Evolutionary conservation across 2,797 vertebrate genomes (phyloP).

Genomic region (Aythya fuligula): DNA sequence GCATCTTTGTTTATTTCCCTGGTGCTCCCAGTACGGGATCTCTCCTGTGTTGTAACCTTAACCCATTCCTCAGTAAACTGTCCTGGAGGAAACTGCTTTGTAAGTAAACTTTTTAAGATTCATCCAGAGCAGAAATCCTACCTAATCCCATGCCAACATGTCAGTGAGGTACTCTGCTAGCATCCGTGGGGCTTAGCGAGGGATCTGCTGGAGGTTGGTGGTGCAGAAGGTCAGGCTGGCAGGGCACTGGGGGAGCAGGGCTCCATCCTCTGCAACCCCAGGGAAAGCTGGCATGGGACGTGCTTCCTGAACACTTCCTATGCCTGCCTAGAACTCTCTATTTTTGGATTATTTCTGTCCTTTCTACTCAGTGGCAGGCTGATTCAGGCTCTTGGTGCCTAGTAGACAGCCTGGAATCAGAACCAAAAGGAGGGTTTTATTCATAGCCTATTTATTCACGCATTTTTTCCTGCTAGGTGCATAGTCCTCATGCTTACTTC

Average conservation of each 20-base stretch:
- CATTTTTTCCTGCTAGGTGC: too few relatives aligned
- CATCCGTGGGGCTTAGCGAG: accelerated
- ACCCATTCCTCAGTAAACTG: accelerated
- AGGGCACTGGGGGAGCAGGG: accelerated
- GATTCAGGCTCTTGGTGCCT: neutral
- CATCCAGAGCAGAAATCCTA: accelerated
- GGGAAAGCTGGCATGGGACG: accelerated
- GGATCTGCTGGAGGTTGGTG: neutral
- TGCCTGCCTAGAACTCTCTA: too few relatives aligned
- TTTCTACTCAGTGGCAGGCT: neutral
- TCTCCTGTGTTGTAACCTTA: neutral
- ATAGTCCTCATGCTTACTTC: accelerated
- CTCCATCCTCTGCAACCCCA: neutral
- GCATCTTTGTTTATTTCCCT: neutral
- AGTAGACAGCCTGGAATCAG: neutral
- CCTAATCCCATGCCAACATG: accelerated
- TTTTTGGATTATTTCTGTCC: neutral
- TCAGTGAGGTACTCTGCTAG: accelerated
- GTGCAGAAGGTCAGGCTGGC: neutral
- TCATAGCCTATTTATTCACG: accelerated
- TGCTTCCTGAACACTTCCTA: accelerated
- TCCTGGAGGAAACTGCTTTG: neutral
- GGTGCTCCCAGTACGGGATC: neutral
- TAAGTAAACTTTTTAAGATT: accelerated
- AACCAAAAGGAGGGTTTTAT: neutral